phyloP scores from a whole-genome alignment of 2,113 vertebrate species.

The Saguinus imperator region DNA sequence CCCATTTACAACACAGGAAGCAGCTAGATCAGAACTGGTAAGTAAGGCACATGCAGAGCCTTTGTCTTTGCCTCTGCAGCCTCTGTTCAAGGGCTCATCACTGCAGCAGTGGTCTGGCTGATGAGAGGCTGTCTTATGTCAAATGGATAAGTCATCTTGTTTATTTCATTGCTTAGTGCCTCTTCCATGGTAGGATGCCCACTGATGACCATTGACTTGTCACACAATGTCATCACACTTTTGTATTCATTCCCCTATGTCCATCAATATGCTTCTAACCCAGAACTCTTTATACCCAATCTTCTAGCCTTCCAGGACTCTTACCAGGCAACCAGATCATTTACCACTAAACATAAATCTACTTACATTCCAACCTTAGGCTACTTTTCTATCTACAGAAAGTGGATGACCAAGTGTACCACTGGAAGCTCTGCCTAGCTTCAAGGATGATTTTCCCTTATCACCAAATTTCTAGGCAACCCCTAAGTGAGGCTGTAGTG shows the following conservation, averaged over 20 bases:
- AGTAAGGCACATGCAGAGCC: background rate
- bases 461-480: background rate
- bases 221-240: background rate
- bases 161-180: background rate
- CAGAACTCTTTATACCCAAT: background rate
- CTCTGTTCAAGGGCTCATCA: background rate
- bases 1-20: background rate
- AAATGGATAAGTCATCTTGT: background rate
- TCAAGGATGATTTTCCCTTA: background rate
- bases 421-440: background rate
- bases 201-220: background rate
- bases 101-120: background rate
- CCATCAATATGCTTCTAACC: background rate
- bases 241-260: background rate
- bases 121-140: background rate
- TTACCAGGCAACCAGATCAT: background rate
- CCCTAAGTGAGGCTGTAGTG: background rate
- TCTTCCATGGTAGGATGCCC: background rate
- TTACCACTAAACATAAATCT: background rate
- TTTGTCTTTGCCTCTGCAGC: background rate
- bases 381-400: background rate
- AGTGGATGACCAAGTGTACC: background rate
- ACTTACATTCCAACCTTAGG: background rate
- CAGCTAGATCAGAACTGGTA: background rate
- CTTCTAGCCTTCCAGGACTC: background rate